Conservation (phyloP, 2,888 invertebrate species). For the Ichneumoninae sp. region DNA sequence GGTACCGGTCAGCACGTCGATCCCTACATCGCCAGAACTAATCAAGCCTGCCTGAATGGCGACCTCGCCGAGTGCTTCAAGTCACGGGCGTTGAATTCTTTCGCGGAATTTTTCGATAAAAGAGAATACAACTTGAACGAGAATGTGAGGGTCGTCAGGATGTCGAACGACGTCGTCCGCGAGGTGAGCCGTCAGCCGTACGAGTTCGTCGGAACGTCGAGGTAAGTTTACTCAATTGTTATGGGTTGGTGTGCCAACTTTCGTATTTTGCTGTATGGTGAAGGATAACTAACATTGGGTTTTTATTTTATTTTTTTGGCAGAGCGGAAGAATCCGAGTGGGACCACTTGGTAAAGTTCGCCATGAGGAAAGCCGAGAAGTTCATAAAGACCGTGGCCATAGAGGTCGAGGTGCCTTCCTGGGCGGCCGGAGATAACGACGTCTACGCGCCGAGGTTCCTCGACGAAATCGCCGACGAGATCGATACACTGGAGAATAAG, state of each 20-base stretch:
- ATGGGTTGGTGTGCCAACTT: neutral
- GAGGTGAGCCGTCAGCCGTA: conserved; percentile 90
- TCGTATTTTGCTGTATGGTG: neutral
- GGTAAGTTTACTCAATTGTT: conserved; percentile 70
- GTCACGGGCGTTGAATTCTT: conserved; percentile 90
- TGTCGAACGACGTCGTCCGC: conserved; percentile 89
- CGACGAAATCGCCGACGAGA: conserved; percentile 93
- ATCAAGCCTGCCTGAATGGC: conserved; percentile 90
- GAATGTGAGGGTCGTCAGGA: conserved; percentile 89
- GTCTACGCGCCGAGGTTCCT: conserved; percentile 93
- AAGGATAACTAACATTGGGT: neutral
- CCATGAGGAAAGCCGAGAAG: conserved; percentile 90
- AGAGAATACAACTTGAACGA: conserved; percentile 86
- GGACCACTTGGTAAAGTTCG: conserved; percentile 92
- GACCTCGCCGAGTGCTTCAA: conserved; percentile 95
- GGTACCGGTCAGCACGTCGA: conserved; percentile 91
- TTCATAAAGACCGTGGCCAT: conserved; percentile 92
- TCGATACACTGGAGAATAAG: conserved; percentile 93
- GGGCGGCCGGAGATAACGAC: conserved; percentile 85
- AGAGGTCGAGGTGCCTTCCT: conserved; percentile 88
- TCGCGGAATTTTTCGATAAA: conserved; percentile 92
- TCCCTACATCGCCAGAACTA: conserved; percentile 91
- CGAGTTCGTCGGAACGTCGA: conserved; percentile 89
- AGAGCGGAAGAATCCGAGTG: conserved; percentile 91
- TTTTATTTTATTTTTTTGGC: neutral